phyloP scores from a whole-genome alignment of 2,888 invertebrate species.

The Ferrisia virgata region DNA sequence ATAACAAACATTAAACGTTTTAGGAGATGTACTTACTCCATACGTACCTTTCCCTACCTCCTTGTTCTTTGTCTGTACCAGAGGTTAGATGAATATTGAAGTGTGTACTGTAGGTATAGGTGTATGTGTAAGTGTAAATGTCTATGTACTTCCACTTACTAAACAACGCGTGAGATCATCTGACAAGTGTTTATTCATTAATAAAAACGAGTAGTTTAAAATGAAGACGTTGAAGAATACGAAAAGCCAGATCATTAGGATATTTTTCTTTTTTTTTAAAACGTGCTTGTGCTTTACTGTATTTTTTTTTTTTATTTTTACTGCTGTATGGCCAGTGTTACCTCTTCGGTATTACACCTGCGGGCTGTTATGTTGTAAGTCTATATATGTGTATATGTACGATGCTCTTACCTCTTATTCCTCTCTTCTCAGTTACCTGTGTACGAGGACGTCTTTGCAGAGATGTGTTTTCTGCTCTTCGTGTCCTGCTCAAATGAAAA shows the following conservation, averaged over 20 bases:
- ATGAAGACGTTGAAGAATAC: conserved; percentile 30
- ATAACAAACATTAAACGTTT: conserved; percentile 24
- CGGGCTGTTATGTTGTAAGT: too few species aligned
- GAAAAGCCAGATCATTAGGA: conserved; percentile 16
- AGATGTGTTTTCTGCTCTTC: neutral
- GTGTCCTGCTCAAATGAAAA: conserved; percentile 13
- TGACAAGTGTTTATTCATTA: conserved; percentile 43
- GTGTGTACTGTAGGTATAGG: neutral
- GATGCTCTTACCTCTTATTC: neutral
- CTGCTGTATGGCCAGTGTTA: neutral
- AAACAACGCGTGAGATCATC: conserved; percentile 35
- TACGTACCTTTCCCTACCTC: neutral
- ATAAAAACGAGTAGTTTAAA: conserved; percentile 26
- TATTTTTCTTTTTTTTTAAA: conserved; percentile 33
- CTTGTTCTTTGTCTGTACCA: too few species aligned
- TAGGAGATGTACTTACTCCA: neutral
- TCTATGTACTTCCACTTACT: too few species aligned
- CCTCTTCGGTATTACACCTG: neutral
- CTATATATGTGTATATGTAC: neutral
- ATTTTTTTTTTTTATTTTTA: neutral
- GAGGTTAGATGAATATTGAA: too few species aligned
- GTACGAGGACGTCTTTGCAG: too few species aligned
- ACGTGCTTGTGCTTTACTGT: conserved; percentile 18
- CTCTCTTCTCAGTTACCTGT: neutral
- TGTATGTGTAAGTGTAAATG: too few species aligned